Base-by-base conservation (phyloP, 2,113 vertebrate genomes). In the Chlorocebus sabaeus region DNA sequence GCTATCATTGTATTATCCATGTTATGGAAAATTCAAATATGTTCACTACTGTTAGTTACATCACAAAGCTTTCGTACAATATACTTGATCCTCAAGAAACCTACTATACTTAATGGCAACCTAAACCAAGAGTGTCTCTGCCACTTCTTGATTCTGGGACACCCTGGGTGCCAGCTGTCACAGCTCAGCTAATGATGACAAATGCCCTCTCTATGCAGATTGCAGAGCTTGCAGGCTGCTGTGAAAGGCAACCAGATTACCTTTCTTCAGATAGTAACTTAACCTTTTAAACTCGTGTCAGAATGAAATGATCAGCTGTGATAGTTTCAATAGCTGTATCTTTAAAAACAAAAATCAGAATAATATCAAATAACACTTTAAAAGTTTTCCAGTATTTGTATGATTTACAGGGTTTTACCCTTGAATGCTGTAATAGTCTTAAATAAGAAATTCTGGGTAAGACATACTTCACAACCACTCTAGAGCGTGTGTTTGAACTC, bases 161-260 rank as follows among this genome's bases (percentile, higher is more conserved):
- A 99, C 99, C 97, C 98, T 98, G 99, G 99, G 99, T 99, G 99
- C 99, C 99, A 99, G 99, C 99, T 99, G 99, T 99, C 99, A 99
- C 99, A 99, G 99, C 98, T 98, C 98, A 99, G 99, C 99, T 99
- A 99, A 99, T 99, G 99, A 99, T 99, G 99, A 99, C 99, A 99
- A 99, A 99, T 99, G 99, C 99, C 98, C 99, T 99, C 99, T 99
- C 99, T 99, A 99, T 99, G 99, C 99, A 99, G 99, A 99, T 99
- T 99, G 99, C 98, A 94, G 99, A 99, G 99, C 97, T 99, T 98
- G 98, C 98, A 98, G 99, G 98, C 99, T 98, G 97, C 98, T 97
- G 75, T 97, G 97, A 98, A 98, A 99, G 98, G 98, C 99, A 98
- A 98, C 98, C 98, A 98, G 98, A 99, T 98, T 99, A 99, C 99